Evolutionary conservation across 2,113 vertebrate species (phyloP).

Genomic region (Oncorhynchus masou): DNA sequence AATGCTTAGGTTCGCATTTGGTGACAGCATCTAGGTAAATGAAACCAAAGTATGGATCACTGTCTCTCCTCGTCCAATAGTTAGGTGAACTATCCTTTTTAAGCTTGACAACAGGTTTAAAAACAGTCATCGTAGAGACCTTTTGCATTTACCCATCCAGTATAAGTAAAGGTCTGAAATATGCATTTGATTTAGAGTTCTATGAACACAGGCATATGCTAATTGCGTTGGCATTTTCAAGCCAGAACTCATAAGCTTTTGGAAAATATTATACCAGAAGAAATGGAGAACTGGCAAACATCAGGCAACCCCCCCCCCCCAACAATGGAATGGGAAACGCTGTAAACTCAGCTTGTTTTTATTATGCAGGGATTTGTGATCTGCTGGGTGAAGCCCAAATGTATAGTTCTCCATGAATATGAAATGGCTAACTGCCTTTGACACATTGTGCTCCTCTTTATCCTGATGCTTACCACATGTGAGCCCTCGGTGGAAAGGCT

Average conservation of each 20-base stretch:
- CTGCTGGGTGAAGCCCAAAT: slow-evolving; percentile 59
- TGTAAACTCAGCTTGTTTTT: slow-evolving; percentile 54
- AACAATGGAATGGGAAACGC: slow-evolving; percentile 38
- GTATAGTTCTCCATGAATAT: slow-evolving; percentile 60
- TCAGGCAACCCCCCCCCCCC: neutral
- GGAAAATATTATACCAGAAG: slow-evolving; percentile 50
- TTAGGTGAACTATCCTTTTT: too few species aligned
- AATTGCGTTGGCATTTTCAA: slow-evolving; percentile 32
- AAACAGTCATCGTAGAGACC: too few species aligned
- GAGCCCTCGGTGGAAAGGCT: slow-evolving; percentile 46
- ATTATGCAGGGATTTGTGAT: slow-evolving; percentile 50
- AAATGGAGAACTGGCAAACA: slow-evolving; percentile 39
- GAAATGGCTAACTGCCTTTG: slow-evolving; percentile 58
- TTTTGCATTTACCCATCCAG: too few species aligned
- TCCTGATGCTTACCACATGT: slow-evolving; percentile 71
- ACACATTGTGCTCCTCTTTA: slow-evolving; percentile 71
- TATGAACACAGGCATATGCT: slow-evolving; percentile 27
- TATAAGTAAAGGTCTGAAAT: neutral
- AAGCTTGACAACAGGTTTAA: too few species aligned
- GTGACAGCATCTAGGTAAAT: too few species aligned
- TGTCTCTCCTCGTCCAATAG: too few species aligned
- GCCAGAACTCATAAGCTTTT: slow-evolving; percentile 25
- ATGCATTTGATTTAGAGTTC: slow-evolving; percentile 28
- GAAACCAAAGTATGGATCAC: too few species aligned
- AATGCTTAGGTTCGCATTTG: too few species aligned